Evolutionary conservation across 30 jellyfish, hydroid and myxozoan species (phyloP), one percentile per base, ranked within the genome.

Genomic region (Chironex yamaguchii): DNA sequence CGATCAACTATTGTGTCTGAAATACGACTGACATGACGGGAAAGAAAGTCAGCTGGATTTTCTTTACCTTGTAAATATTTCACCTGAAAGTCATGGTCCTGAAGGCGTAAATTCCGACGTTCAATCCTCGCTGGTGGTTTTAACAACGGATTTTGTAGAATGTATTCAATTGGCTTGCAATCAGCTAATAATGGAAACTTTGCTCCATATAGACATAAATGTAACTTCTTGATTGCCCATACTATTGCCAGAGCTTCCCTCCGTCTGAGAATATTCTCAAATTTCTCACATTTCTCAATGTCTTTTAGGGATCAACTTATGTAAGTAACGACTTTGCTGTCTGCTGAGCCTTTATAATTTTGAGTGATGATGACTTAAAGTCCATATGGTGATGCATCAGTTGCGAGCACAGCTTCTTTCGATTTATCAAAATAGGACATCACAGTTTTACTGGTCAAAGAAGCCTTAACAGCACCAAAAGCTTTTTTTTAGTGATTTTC

Each of bases 391-490:
- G 58, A 42, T 6, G 58, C 58, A 42, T 42, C 58, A 42, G 17
- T 42, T 42, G 58, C 13, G 9, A 9, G 17, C 17, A 6, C 58
- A 6, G 58, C 58, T 42, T 9, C 58, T 49, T 74, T 49, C 24
- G 49, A 3, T 34, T 74, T 26, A 51, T 74, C 76, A n/a, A 74
- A 79, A 62, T 58, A 79, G n/a, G 89, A 70, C 89, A 77, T 29
- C 62, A 77, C 89, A 3, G 89, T 77, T 14, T 52, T 31, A 28
- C 82, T 51, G 6, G 79, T 71, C 30, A 36, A 49, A 17, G 25
- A 62, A 20, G 29, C 0, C 17, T 42, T 42, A 6, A 17, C 58
- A 42, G 58, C 17, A 42, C 17, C 58, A 9, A 42, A 42, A 42
- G 58, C 58, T 9, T 42, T 42, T 42, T 42, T 42, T 6, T 17